Percentiles rank a stretch among this genome's conserved stretches.
phyloP scores from a whole-genome alignment of 1,140 invertebrate genomes.

The Drosophila kurseongensis region DNA sequence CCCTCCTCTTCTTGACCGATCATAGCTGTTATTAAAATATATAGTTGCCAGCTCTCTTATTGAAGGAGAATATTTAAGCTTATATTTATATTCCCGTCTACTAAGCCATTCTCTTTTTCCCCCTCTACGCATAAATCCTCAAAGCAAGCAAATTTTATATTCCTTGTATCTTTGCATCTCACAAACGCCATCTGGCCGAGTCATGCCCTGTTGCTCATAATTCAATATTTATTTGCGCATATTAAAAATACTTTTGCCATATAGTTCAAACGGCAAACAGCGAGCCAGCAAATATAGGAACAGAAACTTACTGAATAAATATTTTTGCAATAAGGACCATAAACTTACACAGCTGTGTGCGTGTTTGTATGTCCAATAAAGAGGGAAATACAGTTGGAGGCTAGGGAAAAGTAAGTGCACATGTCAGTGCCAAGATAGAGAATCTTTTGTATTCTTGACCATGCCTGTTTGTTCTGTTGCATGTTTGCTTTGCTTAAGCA shows the following conservation, averaged over 20 bases:
- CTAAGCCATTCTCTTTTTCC: constrained; percentile 16
- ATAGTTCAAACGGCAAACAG: constrained; percentile 51
- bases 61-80: constrained; percentile 2
- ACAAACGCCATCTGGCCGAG: constrained; percentile 31
- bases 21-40: too few relatives aligned
- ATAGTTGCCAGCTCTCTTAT: not conserved
- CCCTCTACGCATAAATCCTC: constrained; percentile 28
- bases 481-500: constrained; percentile 60
- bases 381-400: not conserved
- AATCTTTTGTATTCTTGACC: constrained; percentile 31
- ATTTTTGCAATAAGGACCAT: constrained; percentile 70
- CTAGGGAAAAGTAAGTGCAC: constrained; percentile 13
- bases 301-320: constrained; percentile 73
- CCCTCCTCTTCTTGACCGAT: too few relatives aligned
- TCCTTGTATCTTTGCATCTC: constrained; percentile 33
- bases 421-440: constrained; percentile 35
- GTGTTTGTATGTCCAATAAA: constrained; percentile 25
- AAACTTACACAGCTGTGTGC: constrained; percentile 37
- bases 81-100: constrained; percentile 6
- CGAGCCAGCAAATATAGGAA: constrained; percentile 44
- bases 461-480: constrained; percentile 48
- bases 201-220: constrained; percentile 31
- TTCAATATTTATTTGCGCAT: constrained; percentile 71
- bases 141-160: constrained; percentile 43
- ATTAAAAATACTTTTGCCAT: constrained; percentile 70